Conservation (phyloP, 2,888 invertebrate genomes). For the Patella depressa region DNA sequence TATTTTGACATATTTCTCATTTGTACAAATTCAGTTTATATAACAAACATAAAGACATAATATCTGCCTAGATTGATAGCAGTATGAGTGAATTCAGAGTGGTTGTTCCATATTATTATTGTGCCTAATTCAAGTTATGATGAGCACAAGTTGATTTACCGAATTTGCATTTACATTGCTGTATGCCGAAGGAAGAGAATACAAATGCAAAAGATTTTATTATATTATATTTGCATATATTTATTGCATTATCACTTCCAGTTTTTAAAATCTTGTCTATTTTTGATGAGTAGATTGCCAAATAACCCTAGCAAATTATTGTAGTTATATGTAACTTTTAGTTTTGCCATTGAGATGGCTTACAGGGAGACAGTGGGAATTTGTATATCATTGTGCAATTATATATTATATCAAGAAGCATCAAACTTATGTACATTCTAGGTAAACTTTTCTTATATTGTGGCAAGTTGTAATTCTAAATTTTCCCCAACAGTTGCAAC, state of each 20-base stretch:
- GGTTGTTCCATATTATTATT: constrained; percentile 9
- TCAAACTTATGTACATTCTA: too few relatives aligned
- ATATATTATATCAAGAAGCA: too few relatives aligned
- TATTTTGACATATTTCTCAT: too few relatives aligned
- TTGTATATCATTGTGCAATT: too few relatives aligned
- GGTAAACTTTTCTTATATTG: too few relatives aligned
- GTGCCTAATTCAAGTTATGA: constrained; percentile 8
- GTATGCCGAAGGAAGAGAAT: too few relatives aligned
- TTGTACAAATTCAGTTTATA: too few relatives aligned
- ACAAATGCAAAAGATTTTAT: background rate
- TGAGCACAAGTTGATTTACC: background rate
- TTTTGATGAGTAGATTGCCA: background rate
- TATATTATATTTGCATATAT: background rate
- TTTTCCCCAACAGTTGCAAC: too few relatives aligned
- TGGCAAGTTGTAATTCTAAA: too few relatives aligned
- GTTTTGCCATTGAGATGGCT: background rate
- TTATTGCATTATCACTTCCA: constrained; percentile 7
- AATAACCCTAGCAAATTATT: background rate
- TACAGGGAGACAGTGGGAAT: background rate
- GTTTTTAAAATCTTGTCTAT: constrained; percentile 7
- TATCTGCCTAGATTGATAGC: background rate
- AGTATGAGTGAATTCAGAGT: background rate
- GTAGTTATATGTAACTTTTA: background rate
- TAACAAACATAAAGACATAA: background rate
- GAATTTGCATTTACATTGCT: constrained; percentile 1